phyloP scores from a whole-genome alignment of 2,113 vertebrate species.

The Apteryx owenii region DNA sequence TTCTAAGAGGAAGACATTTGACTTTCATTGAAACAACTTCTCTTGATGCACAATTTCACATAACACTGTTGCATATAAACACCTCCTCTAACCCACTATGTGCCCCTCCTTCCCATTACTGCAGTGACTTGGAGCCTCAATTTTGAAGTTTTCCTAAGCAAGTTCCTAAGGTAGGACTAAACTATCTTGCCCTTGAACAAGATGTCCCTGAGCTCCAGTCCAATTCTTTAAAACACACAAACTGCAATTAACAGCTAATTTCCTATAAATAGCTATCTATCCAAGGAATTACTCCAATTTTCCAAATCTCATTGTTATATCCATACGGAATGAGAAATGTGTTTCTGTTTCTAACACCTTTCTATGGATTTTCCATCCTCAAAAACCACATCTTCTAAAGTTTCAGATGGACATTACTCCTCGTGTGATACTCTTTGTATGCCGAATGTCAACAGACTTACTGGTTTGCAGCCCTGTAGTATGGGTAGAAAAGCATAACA shows the following conservation, averaged over 20 bases:
- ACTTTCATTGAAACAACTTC: neutral
- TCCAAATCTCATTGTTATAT: neutral
- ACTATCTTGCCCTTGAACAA: neutral
- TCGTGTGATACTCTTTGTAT: neutral
- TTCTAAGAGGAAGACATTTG: neutral
- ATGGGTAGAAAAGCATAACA: neutral
- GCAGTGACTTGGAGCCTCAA: neutral
- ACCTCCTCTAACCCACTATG: neutral
- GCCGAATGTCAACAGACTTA: neutral
- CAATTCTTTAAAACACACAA: neutral
- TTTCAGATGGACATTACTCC: neutral
- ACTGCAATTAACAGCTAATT: neutral
- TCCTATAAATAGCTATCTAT: neutral
- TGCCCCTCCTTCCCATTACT: neutral
- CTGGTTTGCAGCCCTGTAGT: neutral
- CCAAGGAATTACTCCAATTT: neutral
- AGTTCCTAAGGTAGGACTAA: neutral
- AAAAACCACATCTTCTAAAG: neutral
- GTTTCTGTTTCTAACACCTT: neutral
- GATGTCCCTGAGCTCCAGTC: neutral
- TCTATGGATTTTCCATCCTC: neutral
- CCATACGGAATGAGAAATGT: neutral
- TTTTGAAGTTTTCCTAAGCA: accelerated
- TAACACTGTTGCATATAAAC: neutral
- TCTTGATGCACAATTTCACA: neutral